A percentile compares a stretch with the other conserved stretches of the same genome.
phyloP scores from a whole-genome alignment of 1,140 invertebrate species.

The Pseudomyrmex gracilis region DNA sequence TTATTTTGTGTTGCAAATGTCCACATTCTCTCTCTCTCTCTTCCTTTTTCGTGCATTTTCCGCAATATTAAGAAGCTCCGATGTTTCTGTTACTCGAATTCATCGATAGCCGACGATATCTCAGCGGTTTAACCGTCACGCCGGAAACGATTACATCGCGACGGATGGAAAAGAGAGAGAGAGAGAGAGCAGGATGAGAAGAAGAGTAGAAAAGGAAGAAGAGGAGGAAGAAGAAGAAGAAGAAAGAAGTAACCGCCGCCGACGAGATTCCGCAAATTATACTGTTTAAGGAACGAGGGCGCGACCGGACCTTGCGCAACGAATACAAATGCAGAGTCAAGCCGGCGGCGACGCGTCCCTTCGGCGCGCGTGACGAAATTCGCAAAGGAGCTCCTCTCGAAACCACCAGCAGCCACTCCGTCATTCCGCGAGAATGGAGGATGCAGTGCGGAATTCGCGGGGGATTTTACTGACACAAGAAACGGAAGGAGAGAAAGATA shows the following conservation, averaged over 20 bases:
- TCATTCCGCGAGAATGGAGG: neutral
- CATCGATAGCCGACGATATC: constrained; percentile 13
- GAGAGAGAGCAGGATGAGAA: neutral
- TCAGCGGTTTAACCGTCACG: constrained; percentile 27
- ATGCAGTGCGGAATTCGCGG: constrained; percentile 27
- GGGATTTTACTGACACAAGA: constrained; percentile 44
- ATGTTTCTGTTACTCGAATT: neutral
- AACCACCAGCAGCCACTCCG: neutral
- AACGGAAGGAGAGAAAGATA: constrained; percentile 18
- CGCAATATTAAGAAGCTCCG: neutral
- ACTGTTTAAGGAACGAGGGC: constrained; percentile 70
- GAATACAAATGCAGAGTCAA: constrained; percentile 71
- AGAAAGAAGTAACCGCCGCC: constrained; percentile 41
- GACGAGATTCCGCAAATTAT: constrained; percentile 65
- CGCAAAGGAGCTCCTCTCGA: constrained; percentile 57
- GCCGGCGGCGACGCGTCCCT: constrained; percentile 62
- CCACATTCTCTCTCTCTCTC: no score
- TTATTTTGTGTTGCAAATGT: no score
- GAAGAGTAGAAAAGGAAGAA: neutral
- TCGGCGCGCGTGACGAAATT: constrained; percentile 69
- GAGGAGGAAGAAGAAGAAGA: neutral
- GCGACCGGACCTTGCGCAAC: constrained; percentile 72
- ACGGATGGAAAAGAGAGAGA: neutral
- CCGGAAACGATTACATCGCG: constrained; percentile 11
- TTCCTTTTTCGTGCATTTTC: neutral